phyloP scores from a whole-genome alignment of 2,113 vertebrate genomes.

The Carassius carassius region DNA sequence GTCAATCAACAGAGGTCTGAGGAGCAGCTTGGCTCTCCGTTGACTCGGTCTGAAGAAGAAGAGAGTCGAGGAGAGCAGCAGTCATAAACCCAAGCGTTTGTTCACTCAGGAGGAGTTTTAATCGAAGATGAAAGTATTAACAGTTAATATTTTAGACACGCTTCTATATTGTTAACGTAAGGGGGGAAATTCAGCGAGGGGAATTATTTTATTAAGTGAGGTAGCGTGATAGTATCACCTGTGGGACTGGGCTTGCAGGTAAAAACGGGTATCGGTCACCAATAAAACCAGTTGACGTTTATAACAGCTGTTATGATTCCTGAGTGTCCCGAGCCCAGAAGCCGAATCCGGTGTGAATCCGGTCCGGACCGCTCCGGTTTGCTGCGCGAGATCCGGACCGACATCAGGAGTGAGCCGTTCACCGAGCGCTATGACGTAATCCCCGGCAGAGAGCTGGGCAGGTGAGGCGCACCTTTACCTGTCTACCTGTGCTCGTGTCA shows the following conservation, averaged over 20 bases:
- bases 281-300: neutral
- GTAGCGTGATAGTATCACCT: neutral
- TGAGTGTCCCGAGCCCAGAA: slow-evolving; percentile 62
- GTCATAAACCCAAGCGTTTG: neutral
- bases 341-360: slow-evolving; percentile 55
- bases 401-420: slow-evolving; percentile 67
- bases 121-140: slow-evolving; percentile 41
- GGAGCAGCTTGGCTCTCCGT: slow-evolving; percentile 4
- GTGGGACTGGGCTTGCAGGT: slow-evolving; percentile 5
- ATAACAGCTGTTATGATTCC: slow-evolving; percentile 68
- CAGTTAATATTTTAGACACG: slow-evolving; percentile 18
- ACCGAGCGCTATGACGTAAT: slow-evolving; percentile 71
- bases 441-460: slow-evolving; percentile 72
- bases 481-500: neutral
- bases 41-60: neutral
- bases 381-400: slow-evolving; percentile 66
- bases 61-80: neutral
- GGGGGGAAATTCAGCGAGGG: neutral
- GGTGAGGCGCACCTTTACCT: slow-evolving; percentile 54
- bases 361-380: slow-evolving; percentile 65
- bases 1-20: slow-evolving; percentile 64
- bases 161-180: neutral
- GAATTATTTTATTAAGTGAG: neutral
- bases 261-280: neutral
- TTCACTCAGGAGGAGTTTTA: neutral